phyloP scores from a whole-genome alignment of 2,113 vertebrate species.

The Cheirogaleus medius region DNA sequence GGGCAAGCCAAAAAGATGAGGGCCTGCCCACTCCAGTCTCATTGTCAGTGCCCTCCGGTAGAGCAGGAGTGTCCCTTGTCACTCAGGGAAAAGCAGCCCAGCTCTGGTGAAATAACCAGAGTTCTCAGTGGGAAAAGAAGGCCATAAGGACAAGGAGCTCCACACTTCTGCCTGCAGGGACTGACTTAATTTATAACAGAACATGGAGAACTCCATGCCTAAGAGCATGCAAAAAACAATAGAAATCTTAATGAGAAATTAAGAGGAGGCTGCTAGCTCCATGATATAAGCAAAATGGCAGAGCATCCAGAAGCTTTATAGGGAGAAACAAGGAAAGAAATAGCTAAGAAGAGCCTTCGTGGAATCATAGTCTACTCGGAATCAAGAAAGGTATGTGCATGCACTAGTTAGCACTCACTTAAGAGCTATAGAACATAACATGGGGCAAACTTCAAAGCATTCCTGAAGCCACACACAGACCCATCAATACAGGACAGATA shows the following conservation, averaged over 20 bases:
- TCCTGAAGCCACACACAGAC: not conserved
- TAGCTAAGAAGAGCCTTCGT: not conserved
- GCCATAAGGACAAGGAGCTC: not conserved
- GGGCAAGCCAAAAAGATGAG: not conserved
- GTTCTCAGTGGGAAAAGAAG: not conserved
- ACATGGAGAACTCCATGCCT: not conserved
- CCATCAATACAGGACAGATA: not conserved
- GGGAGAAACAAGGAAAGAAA: not conserved
- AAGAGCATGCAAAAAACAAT: not conserved
- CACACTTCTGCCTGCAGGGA: not conserved
- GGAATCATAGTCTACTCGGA: not conserved
- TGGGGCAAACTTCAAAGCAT: not conserved
- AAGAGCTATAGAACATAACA: not conserved
- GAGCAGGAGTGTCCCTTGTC: not conserved
- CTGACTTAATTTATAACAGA: not conserved
- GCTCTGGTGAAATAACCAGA: not conserved
- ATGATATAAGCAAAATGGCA: not conserved
- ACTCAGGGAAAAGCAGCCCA: not conserved
- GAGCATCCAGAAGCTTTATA: not conserved
- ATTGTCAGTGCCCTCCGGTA: not conserved
- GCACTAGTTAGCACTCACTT: not conserved
- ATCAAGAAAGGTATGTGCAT: not conserved
- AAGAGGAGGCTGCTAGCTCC: not conserved
- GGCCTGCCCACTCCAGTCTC: not conserved
- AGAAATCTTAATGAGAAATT: not conserved